These are phyloP conservation scores for Pipistrellus kuhlii DNA, from an alignment of 2,797 vertebrate species.

Conservation along the genomic window DNA sequence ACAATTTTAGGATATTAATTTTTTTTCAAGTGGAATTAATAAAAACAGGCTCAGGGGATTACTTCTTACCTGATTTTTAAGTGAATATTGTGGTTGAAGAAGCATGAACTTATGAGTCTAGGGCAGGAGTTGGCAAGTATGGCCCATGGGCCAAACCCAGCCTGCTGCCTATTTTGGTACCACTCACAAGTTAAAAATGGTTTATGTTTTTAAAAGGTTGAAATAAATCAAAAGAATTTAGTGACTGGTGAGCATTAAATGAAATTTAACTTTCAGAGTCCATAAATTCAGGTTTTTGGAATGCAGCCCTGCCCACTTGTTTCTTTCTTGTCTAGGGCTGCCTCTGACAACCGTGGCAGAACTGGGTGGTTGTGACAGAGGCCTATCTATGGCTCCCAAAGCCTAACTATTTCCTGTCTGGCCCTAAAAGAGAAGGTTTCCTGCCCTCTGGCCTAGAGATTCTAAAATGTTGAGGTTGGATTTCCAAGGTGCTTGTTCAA, in stretches of 20 bases:
- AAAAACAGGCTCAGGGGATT: neutral
- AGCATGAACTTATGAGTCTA: neutral
- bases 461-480: neutral
- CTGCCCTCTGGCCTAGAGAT: neutral
- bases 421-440: neutral
- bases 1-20: conserved; percentile 42
- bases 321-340: neutral
- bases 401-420: neutral
- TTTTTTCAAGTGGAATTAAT: conserved; percentile 59
- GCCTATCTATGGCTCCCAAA: neutral
- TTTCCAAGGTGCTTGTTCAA: neutral
- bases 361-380: accelerated
- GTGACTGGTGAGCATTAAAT: neutral
- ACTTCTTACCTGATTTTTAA: conserved; percentile 47
- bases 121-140: neutral
- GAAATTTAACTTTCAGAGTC: neutral
- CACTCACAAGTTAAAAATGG: neutral
- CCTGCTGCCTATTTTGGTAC: neutral
- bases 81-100: neutral
- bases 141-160: neutral
- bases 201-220: neutral
- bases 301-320: neutral
- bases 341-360: neutral
- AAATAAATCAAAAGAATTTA: neutral
- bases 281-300: neutral